Evolutionary conservation across 2,113 vertebrate genomes (phyloP).

Genomic region (Beaufortia kweichowensis): DNA sequence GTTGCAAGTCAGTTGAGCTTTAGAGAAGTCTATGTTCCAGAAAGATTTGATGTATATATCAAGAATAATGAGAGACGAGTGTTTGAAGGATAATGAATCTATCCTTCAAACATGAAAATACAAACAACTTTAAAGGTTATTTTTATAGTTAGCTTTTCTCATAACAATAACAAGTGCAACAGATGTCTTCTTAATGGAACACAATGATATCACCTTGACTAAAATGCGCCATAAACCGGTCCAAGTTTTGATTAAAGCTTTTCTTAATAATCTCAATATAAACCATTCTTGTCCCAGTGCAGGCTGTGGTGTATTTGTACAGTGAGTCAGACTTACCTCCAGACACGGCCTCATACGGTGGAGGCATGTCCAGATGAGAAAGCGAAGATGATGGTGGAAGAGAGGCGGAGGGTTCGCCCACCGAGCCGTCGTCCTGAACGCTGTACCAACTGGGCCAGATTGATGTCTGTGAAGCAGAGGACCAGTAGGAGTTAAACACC

Average conservation of each 20-base stretch:
- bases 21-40: neutral
- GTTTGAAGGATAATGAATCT: no score
- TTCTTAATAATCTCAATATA: neutral
- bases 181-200: neutral
- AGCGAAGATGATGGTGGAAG: conserved; percentile 76
- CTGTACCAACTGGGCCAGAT: conserved; percentile 82
- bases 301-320: neutral
- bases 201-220: neutral
- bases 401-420: conserved; percentile 75
- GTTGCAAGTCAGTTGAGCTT: neutral
- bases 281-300: neutral
- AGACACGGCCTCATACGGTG: conserved; percentile 79
- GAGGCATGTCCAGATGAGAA: conserved; percentile 80
- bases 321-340: conserved; percentile 69
- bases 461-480: conserved; percentile 68
- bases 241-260: neutral
- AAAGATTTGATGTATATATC: neutral
- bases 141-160: conserved; percentile 1
- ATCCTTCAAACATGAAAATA: neutral
- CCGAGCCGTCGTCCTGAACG: conserved; percentile 76
- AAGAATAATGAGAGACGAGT: neutral
- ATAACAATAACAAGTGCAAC: neutral
- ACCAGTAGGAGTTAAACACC: conserved; percentile 25
- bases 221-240: no score
- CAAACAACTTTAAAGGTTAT: no score